Evolutionary conservation across 2,888 invertebrate genomes (phyloP).

Genomic region (Zaprionus bogoriensis): DNA sequence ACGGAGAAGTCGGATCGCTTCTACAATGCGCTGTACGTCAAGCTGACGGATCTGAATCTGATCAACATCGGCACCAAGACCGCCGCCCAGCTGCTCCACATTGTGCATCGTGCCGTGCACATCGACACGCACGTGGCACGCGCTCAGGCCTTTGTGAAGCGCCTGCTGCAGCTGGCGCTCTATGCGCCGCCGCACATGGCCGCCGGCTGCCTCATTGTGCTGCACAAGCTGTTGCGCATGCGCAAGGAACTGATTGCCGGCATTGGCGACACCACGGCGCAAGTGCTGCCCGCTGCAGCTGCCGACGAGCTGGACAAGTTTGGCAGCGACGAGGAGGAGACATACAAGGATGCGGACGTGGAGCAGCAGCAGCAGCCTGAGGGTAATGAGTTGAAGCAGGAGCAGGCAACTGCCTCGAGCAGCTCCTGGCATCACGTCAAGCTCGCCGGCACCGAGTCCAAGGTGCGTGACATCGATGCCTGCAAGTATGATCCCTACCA

Average conservation of each 20-base stretch:
- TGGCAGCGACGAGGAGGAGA: constrained; percentile 80
- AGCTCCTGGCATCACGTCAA: constrained; percentile 81
- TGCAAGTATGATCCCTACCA: constrained; percentile 87
- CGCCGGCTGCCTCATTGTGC: constrained; percentile 90
- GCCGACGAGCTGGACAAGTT: constrained; percentile 78
- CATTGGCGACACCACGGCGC: constrained; percentile 34
- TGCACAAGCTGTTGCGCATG: constrained; percentile 84
- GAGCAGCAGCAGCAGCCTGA: constrained; percentile 47
- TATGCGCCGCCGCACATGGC: constrained; percentile 90
- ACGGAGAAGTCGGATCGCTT: constrained; percentile 84
- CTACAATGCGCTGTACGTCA: constrained; percentile 94
- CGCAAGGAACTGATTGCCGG: constrained; percentile 84
- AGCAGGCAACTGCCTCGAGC: constrained; percentile 47
- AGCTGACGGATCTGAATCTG: constrained; percentile 90
- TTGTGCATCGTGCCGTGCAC: constrained; percentile 92
- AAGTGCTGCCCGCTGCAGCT: constrained; percentile 24
- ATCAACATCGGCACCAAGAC: constrained; percentile 84
- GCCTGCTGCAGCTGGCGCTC: constrained; percentile 88
- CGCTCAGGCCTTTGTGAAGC: constrained; percentile 92
- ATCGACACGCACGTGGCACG: constrained; percentile 89
- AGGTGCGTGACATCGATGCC: constrained; percentile 67
- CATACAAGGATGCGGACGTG: constrained; percentile 73
- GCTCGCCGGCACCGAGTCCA: constrained; percentile 47
- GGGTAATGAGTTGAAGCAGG: constrained; percentile 21
- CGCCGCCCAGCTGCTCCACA: constrained; percentile 91